Evolutionary conservation across 2,113 vertebrate genomes (phyloP).

Genomic region (Zeus faber): DNA sequence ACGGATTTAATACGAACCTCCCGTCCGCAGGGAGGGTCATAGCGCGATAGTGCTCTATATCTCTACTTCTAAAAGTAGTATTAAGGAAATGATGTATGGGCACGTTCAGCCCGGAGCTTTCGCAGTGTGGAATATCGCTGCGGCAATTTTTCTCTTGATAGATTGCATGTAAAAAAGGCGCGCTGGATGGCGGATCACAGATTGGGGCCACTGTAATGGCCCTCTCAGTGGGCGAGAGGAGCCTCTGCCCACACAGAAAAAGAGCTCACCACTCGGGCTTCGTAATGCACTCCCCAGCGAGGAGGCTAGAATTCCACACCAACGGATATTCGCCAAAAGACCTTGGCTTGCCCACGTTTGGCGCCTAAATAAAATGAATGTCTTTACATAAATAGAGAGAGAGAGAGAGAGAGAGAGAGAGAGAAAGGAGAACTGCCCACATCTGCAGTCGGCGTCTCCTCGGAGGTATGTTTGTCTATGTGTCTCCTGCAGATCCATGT

Average conservation of each 20-base stretch:
- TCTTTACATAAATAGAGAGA: too few species aligned
- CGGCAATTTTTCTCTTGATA: constrained; percentile 28
- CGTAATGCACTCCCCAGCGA: constrained; percentile 62
- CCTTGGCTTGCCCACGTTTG: constrained; percentile 60
- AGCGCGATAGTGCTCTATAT: too few species aligned
- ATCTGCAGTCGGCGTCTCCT: constrained; percentile 17
- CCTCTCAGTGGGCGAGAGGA: constrained; percentile 57
- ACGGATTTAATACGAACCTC: too few species aligned
- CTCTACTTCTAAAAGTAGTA: too few species aligned
- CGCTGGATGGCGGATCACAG: constrained; percentile 3
- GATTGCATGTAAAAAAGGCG: constrained; percentile 35
- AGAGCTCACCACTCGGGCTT: constrained; percentile 55
- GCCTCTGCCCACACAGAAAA: constrained; percentile 65
- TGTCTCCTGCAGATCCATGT: constrained; percentile 15
- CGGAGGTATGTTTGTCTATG: constrained; percentile 25
- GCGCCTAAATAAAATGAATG: constrained; percentile 48
- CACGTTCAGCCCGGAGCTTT: too few species aligned
- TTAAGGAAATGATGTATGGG: too few species aligned
- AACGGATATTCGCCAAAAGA: constrained; percentile 64
- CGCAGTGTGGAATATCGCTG: too few species aligned
- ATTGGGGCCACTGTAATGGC: constrained; percentile 38
- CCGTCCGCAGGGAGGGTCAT: too few species aligned
- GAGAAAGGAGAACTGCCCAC: constrained; percentile 51
- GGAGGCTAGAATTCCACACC: constrained; percentile 64
- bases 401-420: too few species aligned